Conservation (phyloP, 1,140 invertebrate species). For the Globodera ellingtonae region DNA sequence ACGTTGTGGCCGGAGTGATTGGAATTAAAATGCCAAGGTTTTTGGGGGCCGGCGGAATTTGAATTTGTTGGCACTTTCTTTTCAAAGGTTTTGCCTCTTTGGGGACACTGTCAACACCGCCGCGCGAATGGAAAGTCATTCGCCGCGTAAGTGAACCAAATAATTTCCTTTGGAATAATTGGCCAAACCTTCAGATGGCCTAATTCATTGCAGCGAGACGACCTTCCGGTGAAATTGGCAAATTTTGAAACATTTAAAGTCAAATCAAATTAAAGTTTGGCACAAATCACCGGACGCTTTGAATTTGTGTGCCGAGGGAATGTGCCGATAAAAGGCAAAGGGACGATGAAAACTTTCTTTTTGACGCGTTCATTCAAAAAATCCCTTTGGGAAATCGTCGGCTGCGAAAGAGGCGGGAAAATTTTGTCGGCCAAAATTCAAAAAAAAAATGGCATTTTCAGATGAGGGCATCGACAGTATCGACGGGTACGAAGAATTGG, state of each 20-base stretch:
- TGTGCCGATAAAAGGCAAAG: slow-evolving; percentile 64
- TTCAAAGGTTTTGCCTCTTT: slow-evolving; percentile 71
- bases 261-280: slow-evolving; percentile 34
- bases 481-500: slow-evolving; percentile 61
- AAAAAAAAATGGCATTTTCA: slow-evolving; percentile 33
- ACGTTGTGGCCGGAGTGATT: slow-evolving; percentile 68
- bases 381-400: slow-evolving; percentile 64
- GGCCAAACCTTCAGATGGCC: not conserved
- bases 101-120: slow-evolving; percentile 77
- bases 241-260: not conserved
- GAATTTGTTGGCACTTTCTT: not conserved
- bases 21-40: slow-evolving; percentile 69
- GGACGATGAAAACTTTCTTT: slow-evolving; percentile 62
- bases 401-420: slow-evolving; percentile 42
- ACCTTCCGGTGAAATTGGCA: slow-evolving; percentile 36
- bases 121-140: slow-evolving; percentile 62
- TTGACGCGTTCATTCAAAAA: slow-evolving; percentile 53
- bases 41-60: not conserved
- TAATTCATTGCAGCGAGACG: slow-evolving; percentile 59
- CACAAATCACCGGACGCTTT: slow-evolving; percentile 58
- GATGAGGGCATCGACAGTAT: slow-evolving; percentile 60
- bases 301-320: slow-evolving; percentile 60
- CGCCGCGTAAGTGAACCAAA: slow-evolving; percentile 39
- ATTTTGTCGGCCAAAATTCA: no score
- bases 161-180: not conserved